Base-by-base conservation (phyloP, 2,888 invertebrate species). In the Drosophila mulleri region DNA sequence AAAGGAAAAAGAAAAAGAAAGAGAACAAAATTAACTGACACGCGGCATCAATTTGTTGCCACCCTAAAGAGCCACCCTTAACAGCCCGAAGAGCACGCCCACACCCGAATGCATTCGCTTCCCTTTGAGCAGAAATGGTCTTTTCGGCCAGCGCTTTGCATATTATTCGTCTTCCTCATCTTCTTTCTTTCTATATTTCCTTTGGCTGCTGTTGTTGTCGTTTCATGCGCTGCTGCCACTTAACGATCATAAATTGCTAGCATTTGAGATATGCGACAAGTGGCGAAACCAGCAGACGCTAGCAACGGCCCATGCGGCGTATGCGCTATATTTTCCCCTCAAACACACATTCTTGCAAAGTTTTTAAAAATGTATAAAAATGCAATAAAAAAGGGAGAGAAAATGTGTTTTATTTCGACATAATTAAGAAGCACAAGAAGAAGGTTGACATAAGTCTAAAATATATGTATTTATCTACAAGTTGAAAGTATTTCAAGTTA, bases 261-360 rank as follows among this genome's bases (percentile, higher is more conserved):
- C 65, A 80, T 72, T 80, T 78, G 75, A 78, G 78, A 80, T 77
- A 77, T 66, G 78, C 67, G 80, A 66, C 77, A 72, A 78, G 77
- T 80, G 72, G 41, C 67, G 26, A 54, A 18, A 4, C 41, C 54
- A n/a, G 26, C 23, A 53, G 9, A 11, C 32, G 35, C 35, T 23
- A 37, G 16, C 41, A 42, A 18, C 48, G 39, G 20, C 50, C 37
- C 39, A 59, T 2, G 45, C 23, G 20, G 58, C 73, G 59, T 67
- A 63, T 73, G 61, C 73, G 48, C 47, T 52, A 67, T 65, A 39
- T 39, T 39, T 44, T 12, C 23, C 32, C 23, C n/a, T 18, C 39
- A 29, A 48, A 11, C 20, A 23, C 11, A 42, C 20, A 20, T 57
- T 20, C 32, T 32, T 0, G 18, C 18, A 42, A 18, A 41, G 29